Base-by-base conservation (phyloP, 2,113 vertebrate genomes). In the Poeciliopsis occidentalis region DNA sequence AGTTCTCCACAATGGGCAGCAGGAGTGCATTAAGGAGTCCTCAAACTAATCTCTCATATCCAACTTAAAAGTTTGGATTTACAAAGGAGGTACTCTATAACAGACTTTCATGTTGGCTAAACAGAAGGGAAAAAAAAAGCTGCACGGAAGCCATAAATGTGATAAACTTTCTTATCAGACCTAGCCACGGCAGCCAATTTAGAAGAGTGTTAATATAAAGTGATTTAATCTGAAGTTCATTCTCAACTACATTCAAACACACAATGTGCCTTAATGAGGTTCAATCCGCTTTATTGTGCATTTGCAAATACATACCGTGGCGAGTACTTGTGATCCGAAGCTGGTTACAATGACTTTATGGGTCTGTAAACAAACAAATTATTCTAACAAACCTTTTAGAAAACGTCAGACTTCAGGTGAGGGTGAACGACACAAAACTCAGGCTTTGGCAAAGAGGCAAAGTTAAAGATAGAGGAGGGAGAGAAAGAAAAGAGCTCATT, bases 401-500 rank as follows among this genome's bases (percentile, higher is more conserved):
- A 83, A 67, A 19, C 68, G 60, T 41, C 24, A 47, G 26, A n/a
- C n/a, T 79, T 68, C 34, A 19, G 29, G 47, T 79, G 19, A 70
- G 24, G 29, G 27, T 34, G 77, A 85, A 79, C 72, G 77, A 82
- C 63, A 32, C 39, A 13, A 41, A 41, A 15, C 11, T 41, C 30
- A 76, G 57, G 39, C 4, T 8, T 80, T 26, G 27, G 60, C 3
- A 64, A 37, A 60, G 32, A 70, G 13, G 17, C 24, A 61, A 60
- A 29, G 41, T 34, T 57, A 69, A 60, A 72, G 15, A 10, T 30
- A 60, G 12, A 44, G 61, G 65, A 17, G 44, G 26, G 26, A 80
- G 79, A 81, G 67, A 12, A 80, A 80, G 78, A 66, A 87, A 87
- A 73, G 51, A 47, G 76, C 87, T 91, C 78, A 84, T 87, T 87